These are phyloP conservation scores for Nanorana parkeri DNA, from an alignment of 2,113 vertebrate genomes.

Conservation along the genomic window DNA sequence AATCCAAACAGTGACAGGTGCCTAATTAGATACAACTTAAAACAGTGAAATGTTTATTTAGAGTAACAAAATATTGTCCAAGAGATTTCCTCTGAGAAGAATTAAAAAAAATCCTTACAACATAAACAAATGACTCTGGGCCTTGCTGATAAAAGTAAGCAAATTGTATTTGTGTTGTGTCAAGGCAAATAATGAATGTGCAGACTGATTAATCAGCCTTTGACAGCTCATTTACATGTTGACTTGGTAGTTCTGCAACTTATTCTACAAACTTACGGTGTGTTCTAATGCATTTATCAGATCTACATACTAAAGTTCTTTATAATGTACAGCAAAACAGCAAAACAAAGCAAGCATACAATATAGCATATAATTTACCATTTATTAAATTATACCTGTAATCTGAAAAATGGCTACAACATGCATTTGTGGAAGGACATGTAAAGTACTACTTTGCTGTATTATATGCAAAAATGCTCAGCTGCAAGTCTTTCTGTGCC, in stretches of 20 bases:
- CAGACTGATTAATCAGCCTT: slow-evolving; percentile 51
- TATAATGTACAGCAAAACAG: not conserved
- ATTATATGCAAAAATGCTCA: too few relatives aligned
- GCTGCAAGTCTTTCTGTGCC: too few relatives aligned
- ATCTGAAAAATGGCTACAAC: too few relatives aligned
- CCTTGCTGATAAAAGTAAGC: slow-evolving; percentile 49
- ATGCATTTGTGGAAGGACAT: too few relatives aligned
- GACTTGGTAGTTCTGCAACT: slow-evolving; percentile 40
- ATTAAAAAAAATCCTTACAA: slow-evolving; percentile 44
- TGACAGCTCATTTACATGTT: slow-evolving; percentile 53
- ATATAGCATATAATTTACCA: not conserved
- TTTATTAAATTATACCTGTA: not conserved
- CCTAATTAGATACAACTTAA: slow-evolving; percentile 52
- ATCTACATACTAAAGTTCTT: not conserved
- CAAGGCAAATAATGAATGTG: slow-evolving; percentile 57
- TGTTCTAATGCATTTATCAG: slow-evolving; percentile 19
- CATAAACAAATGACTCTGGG: slow-evolving; percentile 42
- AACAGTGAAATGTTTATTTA: slow-evolving; percentile 47
- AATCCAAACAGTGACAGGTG: slow-evolving; percentile 48
- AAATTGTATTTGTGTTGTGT: slow-evolving; percentile 52
- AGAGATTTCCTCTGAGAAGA: slow-evolving; percentile 50
- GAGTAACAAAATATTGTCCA: slow-evolving; percentile 44
- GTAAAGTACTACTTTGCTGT: too few relatives aligned
- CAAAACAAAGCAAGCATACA: not conserved
- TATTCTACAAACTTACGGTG: slow-evolving; percentile 6